Percentiles rank a stretch among this genome's conserved stretches.
Evolutionary conservation across 2,888 invertebrate genomes (phyloP).

Genomic region (Cataglyphis cursor): DNA sequence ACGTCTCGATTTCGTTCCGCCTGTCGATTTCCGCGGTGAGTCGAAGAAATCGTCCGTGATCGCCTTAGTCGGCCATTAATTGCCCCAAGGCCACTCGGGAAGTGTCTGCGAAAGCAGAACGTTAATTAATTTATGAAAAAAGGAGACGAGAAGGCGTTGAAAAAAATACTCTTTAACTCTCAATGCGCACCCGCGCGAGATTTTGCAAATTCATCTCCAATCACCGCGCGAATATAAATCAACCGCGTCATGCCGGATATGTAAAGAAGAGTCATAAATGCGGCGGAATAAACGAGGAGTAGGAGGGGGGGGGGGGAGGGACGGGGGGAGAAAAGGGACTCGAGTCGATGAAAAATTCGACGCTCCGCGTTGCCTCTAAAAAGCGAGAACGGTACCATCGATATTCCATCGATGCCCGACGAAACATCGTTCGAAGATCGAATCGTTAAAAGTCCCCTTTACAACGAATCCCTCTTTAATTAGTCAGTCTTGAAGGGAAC

Average conservation of each 20-base stretch:
- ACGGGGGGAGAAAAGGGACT: background rate
- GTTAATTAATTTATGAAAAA: conserved; percentile 52
- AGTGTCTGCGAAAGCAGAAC: conserved; percentile 61
- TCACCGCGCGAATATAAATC: conserved; percentile 26
- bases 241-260: conserved; percentile 34
- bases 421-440: conserved; percentile 51
- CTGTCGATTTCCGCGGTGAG: conserved; percentile 53
- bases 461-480: conserved; percentile 74
- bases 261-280: conserved; percentile 27
- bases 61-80: conserved; percentile 82
- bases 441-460: conserved; percentile 68
- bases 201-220: conserved; percentile 45
- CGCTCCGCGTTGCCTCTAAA: conserved; percentile 3
- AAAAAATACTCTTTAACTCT: conserved; percentile 30
- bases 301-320: background rate
- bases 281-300: conserved; percentile 6
- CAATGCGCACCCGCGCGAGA: conserved; percentile 40
- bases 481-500: conserved; percentile 73
- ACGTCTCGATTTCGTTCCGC: conserved; percentile 22
- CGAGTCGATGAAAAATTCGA: conserved; percentile 37
- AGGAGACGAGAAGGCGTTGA: conserved; percentile 29
- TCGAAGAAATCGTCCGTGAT: conserved; percentile 74
- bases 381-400: conserved; percentile 57
- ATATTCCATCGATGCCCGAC: conserved; percentile 64
- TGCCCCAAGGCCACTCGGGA: conserved; percentile 76